phyloP scores from a whole-genome alignment of 35 echinoderm and acorn worm genomes.

The Strongylocentrotus purpuratus region DNA sequence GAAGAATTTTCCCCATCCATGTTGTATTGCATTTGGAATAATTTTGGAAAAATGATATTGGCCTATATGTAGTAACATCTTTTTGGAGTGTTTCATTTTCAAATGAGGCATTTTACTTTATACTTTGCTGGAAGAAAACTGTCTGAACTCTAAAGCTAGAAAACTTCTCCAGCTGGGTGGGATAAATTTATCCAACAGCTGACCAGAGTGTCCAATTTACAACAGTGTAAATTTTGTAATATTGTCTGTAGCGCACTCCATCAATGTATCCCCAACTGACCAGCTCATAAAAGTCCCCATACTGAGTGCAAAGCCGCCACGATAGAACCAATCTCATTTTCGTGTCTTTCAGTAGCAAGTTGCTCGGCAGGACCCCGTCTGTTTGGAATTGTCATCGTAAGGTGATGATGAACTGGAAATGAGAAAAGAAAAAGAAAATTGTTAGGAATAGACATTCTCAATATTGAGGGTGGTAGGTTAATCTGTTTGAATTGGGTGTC shows the following conservation, averaged over 20 bases:
- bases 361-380: background rate
- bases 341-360: background rate
- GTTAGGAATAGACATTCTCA: background rate
- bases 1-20: background rate
- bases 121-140: background rate
- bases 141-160: background rate
- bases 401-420: background rate
- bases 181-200: conserved; percentile 30
- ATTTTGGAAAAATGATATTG: background rate
- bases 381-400: background rate
- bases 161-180: background rate
- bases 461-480: background rate
- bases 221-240: conserved; percentile 36
- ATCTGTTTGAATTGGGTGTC: background rate
- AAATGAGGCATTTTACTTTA: background rate
- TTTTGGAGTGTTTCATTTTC: background rate
- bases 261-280: background rate
- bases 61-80: background rate
- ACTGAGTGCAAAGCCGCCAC: background rate
- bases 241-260: background rate
- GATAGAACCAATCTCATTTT: background rate
- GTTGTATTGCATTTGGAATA: background rate
- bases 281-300: background rate
- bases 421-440: background rate
- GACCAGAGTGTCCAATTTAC: background rate